Conservation (phyloP, 2,888 invertebrate species). For the Ecliptopera silaceata region DNA sequence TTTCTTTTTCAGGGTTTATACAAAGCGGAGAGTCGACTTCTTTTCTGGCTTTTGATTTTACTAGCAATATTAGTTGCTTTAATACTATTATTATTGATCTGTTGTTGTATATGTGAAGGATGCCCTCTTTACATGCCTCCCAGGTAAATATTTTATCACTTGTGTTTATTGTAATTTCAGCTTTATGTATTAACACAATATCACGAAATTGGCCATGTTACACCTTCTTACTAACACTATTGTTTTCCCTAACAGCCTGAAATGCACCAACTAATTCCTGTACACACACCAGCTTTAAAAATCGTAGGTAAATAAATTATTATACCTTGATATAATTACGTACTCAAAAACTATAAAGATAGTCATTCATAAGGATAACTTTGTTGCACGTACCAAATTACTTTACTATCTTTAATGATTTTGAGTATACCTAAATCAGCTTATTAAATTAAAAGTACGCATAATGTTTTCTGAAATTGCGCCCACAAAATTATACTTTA, state of each 20-base stretch:
- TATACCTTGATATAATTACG: not conserved
- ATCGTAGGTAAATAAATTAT: slow-evolving; percentile 54
- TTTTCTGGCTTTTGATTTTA: slow-evolving; percentile 91
- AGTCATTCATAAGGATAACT: not conserved
- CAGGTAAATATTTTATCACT: slow-evolving; percentile 72
- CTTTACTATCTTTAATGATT: not conserved
- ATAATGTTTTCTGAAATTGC: not conserved
- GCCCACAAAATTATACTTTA: not conserved
- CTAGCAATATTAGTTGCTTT: slow-evolving; percentile 89
- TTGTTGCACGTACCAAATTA: no score
- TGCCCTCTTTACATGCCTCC: slow-evolving; percentile 92
- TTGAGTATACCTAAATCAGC: not conserved
- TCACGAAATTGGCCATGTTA: slow-evolving; percentile 6
- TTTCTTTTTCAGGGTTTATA: slow-evolving; percentile 85
- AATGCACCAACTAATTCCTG: slow-evolving; percentile 71
- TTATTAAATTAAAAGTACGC: no score
- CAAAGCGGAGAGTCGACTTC: slow-evolving; percentile 87
- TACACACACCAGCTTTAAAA: slow-evolving; percentile 61
- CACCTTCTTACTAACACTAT: slow-evolving; percentile 45
- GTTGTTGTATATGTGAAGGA: slow-evolving; percentile 93
- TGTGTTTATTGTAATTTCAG: slow-evolving; percentile 24
- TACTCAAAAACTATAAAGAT: not conserved
- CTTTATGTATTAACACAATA: slow-evolving; percentile 19
- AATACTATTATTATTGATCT: slow-evolving; percentile 87
- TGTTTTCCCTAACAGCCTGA: slow-evolving; percentile 68